phyloP scores from a whole-genome alignment of 2,797 vertebrate genomes.

The Syngnathus rostellatus region DNA sequence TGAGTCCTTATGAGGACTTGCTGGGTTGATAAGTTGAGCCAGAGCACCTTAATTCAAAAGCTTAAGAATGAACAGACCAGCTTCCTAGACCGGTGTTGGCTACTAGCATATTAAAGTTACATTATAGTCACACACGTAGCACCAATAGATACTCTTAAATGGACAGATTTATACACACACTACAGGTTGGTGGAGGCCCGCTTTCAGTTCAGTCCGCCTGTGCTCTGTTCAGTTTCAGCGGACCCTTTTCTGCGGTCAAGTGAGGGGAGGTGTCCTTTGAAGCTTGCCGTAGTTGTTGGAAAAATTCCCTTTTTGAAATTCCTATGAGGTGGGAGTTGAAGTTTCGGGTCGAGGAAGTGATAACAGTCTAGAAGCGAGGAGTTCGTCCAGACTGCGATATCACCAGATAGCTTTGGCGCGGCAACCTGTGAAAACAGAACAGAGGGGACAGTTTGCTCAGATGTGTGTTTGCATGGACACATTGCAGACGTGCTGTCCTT shows the following conservation, averaged over 20 bases:
- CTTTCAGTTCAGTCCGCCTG: slow-evolving; percentile 7
- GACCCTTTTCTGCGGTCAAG: not conserved
- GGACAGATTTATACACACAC: slow-evolving; percentile 40
- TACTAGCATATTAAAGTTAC: slow-evolving; percentile 27
- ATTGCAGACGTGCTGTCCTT: not conserved
- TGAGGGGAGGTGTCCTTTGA: slow-evolving; percentile 21
- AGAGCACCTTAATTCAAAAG: slow-evolving; percentile 38
- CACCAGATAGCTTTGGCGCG: slow-evolving; percentile 17
- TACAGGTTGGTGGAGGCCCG: slow-evolving; percentile 24
- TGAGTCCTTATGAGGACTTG: slow-evolving; percentile 40
- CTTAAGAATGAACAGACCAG: slow-evolving; percentile 34
- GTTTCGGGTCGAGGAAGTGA: slow-evolving; percentile 14
- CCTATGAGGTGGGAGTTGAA: slow-evolving; percentile 42
- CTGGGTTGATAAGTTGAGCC: slow-evolving; percentile 35
- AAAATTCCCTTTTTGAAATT: slow-evolving; percentile 49
- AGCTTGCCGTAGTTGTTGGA: slow-evolving; percentile 5
- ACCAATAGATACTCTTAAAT: slow-evolving; percentile 48
- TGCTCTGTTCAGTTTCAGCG: not conserved
- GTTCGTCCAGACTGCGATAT: too few species aligned
- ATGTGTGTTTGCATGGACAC: not conserved
- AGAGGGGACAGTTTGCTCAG: not conserved
- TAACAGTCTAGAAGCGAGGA: slow-evolving; percentile 21
- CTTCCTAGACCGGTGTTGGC: slow-evolving; percentile 38
- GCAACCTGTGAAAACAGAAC: slow-evolving; percentile 41
- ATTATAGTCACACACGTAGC: slow-evolving; percentile 15